Base-by-base conservation (phyloP, 1,140 invertebrate genomes). In the Acromyrmex heyeri region DNA sequence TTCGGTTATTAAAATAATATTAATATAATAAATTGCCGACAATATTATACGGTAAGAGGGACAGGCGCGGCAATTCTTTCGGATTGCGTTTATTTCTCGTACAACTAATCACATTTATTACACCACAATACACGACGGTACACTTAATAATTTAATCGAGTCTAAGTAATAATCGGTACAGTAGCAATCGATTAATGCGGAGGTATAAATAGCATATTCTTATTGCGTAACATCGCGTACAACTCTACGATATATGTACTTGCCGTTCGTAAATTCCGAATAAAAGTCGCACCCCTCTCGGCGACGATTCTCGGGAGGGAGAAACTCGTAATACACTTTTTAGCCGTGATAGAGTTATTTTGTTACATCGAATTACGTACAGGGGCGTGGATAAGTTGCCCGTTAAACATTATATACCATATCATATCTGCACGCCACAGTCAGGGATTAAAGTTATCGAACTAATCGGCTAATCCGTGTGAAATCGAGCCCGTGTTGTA, bases 51-150 rank as follows among this genome's bases (percentile, higher is more conserved):
- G 7, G 14, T 57, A 2, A 12, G 16, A 55, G 14, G 18, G 16
- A 27, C n/a, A 57, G 38, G n/a, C 27, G 34, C 44, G 53, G 10
- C 38, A 44, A 44, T 86, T 73, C 61, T 90, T 90, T 90, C 72
- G 88, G 70, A 78, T 88, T 90, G 82, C 73, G 89, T 92, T 93
- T 90, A 92, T 93, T 91, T 92, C 77, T 93, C 90, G 57, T 89
- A 92, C 92, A 94, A 92, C 94, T 95, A 95, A 94, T 95, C 93
- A 95, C 94, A 94, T 95, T 95, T 94, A 95, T 94, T 95, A 95
- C 93, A 95, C 90, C 93, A 94, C 92, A 94, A 93, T 95, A 95
- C 93, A 95, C 93, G 93, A 94, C 91, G 92, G 92, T 94, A 95
- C 93, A 95, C 92, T 93, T 94, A 95, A 94, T 95, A 94, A 94